Evolutionary conservation across 2,888 invertebrate genomes (phyloP).

Genomic region (Temnothorax ravouxi): DNA sequence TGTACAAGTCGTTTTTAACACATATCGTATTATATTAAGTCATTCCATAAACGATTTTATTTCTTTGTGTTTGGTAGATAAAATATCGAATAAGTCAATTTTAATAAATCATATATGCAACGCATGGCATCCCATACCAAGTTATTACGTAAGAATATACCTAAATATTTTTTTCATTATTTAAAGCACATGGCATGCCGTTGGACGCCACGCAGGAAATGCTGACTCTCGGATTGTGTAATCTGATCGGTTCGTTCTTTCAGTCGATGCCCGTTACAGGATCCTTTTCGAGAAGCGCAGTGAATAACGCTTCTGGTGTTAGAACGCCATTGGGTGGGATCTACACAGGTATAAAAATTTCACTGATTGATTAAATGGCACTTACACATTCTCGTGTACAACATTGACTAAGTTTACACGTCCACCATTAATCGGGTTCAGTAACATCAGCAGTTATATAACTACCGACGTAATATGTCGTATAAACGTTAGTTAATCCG

Average conservation of each 20-base stretch:
- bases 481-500: too few species aligned
- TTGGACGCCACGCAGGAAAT: slow-evolving; percentile 94
- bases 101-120: too few species aligned
- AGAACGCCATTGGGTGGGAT: slow-evolving; percentile 92
- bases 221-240: slow-evolving; percentile 92
- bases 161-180: slow-evolving; percentile 1
- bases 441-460: too few species aligned
- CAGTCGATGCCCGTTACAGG: slow-evolving; percentile 93
- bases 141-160: background rate
- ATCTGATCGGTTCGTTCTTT: slow-evolving; percentile 91
- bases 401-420: too few species aligned
- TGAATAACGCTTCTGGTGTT: slow-evolving; percentile 93
- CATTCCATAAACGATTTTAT: background rate
- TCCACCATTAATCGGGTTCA: too few species aligned
- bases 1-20: slow-evolving; percentile 87
- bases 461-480: too few species aligned
- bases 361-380: background rate
- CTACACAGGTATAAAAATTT: slow-evolving; percentile 89
- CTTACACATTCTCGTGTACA: background rate
- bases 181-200: slow-evolving; percentile 89
- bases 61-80: background rate
- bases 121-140: background rate
- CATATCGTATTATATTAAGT: background rate
- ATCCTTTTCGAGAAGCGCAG: slow-evolving; percentile 92
- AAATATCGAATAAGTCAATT: background rate